phyloP scores from a whole-genome alignment of 2,888 invertebrate genomes.

The Synergus umbraculus region DNA sequence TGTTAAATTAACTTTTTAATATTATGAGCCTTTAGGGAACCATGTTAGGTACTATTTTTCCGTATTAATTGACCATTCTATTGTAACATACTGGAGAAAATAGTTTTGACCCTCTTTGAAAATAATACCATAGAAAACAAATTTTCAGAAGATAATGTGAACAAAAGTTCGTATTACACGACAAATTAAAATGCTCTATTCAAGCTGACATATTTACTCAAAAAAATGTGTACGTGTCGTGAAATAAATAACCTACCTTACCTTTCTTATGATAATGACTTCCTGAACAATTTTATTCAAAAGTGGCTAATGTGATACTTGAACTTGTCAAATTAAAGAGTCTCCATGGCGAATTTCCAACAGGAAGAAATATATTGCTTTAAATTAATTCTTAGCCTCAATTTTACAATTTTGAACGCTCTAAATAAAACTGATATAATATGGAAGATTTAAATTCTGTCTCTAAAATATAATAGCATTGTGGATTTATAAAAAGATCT shows the following conservation, averaged over 20 bases:
- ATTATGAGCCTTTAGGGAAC: too few species aligned
- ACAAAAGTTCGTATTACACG: constrained; percentile 22
- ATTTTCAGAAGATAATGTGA: constrained; percentile 22
- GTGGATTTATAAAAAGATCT: too few species aligned
- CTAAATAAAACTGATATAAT: too few species aligned
- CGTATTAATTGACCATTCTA: not conserved
- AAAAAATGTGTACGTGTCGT: constrained; percentile 21
- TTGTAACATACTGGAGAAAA: constrained; percentile 6
- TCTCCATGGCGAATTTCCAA: not conserved
- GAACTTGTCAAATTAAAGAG: constrained; percentile 8
- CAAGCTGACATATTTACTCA: constrained; percentile 37
- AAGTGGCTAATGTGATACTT: constrained; percentile 31
- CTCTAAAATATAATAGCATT: too few species aligned
- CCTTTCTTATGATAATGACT: constrained; percentile 39
- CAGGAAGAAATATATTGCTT: not conserved
- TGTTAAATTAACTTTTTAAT: too few species aligned
- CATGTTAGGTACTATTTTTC: not conserved
- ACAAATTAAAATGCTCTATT: constrained; percentile 34
- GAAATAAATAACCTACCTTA: constrained; percentile 23
- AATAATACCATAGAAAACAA: not conserved
- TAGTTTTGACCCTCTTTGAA: constrained; percentile 1
- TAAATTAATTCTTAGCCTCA: not conserved
- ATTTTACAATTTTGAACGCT: too few species aligned
- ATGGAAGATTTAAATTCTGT: too few species aligned
- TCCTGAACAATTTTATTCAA: constrained; percentile 28